Conservation (phyloP, 2,888 invertebrate genomes). For the Drosophila bunnanda region DNA sequence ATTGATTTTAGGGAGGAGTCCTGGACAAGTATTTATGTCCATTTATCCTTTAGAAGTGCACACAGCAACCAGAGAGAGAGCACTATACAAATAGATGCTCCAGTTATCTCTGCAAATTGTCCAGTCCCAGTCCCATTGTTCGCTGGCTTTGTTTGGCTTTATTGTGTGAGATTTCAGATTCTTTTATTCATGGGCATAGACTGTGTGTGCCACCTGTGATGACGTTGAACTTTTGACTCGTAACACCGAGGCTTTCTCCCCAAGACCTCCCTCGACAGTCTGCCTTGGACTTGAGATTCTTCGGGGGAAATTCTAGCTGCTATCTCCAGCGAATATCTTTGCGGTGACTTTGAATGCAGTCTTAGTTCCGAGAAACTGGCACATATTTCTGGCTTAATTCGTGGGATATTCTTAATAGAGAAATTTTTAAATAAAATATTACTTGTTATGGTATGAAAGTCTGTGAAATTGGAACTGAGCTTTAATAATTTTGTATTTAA, state of each 20-base stretch:
- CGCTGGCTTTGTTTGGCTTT: conserved; percentile 30
- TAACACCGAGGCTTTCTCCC: conserved; percentile 4
- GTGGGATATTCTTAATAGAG: background rate
- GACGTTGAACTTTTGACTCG: conserved; percentile 40
- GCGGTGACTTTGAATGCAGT: conserved; percentile 8
- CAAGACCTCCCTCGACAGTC: background rate
- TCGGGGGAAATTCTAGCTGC: conserved; percentile 4
- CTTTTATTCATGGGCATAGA: conserved; percentile 41
- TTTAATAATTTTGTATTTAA: background rate
- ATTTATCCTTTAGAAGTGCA: conserved; percentile 14
- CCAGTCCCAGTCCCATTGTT: conserved; percentile 30
- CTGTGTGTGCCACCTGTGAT: conserved; percentile 40
- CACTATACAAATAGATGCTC: conserved; percentile 22
- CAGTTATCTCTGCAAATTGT: conserved; percentile 29
- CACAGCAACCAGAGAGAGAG: too few species aligned
- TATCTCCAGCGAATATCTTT: conserved; percentile 6
- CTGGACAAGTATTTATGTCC: conserved; percentile 9
- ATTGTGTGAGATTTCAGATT: conserved; percentile 26
- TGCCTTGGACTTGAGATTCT: conserved; percentile 2
- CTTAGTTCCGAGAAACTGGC: conserved; percentile 4
- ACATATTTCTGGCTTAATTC: background rate
- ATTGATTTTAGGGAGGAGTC: background rate
- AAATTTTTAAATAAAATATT: background rate
- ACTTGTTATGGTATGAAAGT: background rate
- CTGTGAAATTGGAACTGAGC: background rate